These are phyloP conservation scores for Seira ritae DNA, from an alignment of 2,888 invertebrate species.

Conservation along the genomic window DNA sequence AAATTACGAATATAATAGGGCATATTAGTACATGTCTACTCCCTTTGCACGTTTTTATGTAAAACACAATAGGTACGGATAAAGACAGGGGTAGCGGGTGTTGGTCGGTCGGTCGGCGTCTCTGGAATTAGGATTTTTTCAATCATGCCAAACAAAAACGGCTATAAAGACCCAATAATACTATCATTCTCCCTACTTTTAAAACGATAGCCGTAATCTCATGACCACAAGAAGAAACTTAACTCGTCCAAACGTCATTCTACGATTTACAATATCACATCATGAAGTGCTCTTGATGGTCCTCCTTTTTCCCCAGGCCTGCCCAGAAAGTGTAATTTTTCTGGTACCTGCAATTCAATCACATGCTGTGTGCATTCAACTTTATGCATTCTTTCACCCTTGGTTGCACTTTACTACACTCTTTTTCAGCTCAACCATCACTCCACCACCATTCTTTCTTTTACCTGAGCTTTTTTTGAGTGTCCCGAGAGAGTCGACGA, in stretches of 20 bases:
- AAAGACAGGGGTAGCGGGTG: conserved; percentile 50
- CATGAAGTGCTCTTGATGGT: not conserved
- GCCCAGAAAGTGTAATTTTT: conserved; percentile 7
- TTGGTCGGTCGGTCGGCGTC: conserved; percentile 28
- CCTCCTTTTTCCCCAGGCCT: not conserved
- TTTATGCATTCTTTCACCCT: conserved; percentile 62
- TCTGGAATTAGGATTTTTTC: conserved; percentile 40
- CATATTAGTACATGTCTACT: too few relatives aligned
- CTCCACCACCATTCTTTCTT: conserved; percentile 35
- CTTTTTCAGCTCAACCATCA: not conserved
- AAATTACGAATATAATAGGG: too few relatives aligned
- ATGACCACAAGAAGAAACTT: conserved; percentile 24
- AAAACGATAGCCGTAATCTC: conserved; percentile 8
- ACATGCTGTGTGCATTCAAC: conserved; percentile 53
- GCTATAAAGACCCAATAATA: not conserved
- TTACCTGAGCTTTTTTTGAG: too few relatives aligned
- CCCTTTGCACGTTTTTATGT: conserved; percentile 3
- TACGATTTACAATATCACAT: not conserved
- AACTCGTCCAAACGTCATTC: not conserved
- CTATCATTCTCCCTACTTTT: not conserved
- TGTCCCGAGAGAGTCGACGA: conserved; percentile 23
- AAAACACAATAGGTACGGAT: conserved; percentile 41
- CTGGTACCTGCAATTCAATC: conserved; percentile 52
- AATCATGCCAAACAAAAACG: not conserved
- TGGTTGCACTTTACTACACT: conserved; percentile 50